phyloP scores from a whole-genome alignment of 2,113 vertebrate genomes.

The Serilophus lunatus region DNA sequence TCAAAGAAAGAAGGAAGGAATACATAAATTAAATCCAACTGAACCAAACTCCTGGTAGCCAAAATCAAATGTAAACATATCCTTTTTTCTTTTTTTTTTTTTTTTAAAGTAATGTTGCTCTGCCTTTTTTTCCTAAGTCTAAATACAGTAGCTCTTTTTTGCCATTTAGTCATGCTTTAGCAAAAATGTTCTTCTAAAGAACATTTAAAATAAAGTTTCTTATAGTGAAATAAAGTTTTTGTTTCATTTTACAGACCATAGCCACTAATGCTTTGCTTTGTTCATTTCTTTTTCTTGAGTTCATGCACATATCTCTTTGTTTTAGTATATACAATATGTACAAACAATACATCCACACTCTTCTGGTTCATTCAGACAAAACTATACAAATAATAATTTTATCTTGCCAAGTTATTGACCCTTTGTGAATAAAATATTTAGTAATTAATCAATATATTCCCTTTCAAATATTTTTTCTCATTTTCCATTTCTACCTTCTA shows the following conservation, averaged over 20 bases:
- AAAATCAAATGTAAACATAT: conserved; percentile 94
- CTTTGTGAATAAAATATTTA: conserved; percentile 99
- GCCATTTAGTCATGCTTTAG: conserved; percentile 99
- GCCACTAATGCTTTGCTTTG: conserved; percentile 97
- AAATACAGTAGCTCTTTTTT: conserved; percentile 96
- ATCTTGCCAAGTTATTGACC: conserved; percentile 96
- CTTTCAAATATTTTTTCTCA: conserved; percentile 93
- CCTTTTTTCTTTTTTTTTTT: conserved; percentile 65
- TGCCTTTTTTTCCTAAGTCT: conserved; percentile 96
- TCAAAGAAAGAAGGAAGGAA: conserved; percentile 20
- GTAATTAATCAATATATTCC: conserved; percentile 95
- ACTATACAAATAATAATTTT: conserved; percentile 99
- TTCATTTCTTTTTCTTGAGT: conserved; percentile 92
- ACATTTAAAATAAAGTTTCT: conserved; percentile 99
- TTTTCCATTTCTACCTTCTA: conserved; percentile 90
- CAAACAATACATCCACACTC: conserved; percentile 99
- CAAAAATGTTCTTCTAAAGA: conserved; percentile 99
- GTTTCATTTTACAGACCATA: conserved; percentile 99
- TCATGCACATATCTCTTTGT: conserved; percentile 99
- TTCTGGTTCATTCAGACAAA: conserved; percentile 96
- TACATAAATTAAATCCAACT: conserved; percentile 68
- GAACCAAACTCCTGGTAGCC: conserved; percentile 92
- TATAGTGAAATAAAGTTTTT: conserved; percentile 99
- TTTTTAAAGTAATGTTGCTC: conserved; percentile 87
- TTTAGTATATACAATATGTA: conserved; percentile 99